These are phyloP conservation scores for Tuberolachnus salignus DNA, from an alignment of 2,888 invertebrate species.

Conservation along the genomic window DNA sequence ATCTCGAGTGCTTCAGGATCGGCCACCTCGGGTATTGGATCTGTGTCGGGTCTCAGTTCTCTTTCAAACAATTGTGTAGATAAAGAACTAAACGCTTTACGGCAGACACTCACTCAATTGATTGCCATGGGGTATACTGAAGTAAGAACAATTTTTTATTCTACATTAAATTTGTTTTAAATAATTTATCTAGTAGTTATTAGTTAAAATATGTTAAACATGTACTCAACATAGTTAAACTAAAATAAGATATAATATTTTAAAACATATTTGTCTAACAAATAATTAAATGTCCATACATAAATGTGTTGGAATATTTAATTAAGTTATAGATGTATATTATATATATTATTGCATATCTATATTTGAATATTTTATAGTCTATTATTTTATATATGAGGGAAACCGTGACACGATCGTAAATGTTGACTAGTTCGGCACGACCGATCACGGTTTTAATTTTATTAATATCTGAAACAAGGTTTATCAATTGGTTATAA, in stretches of 20 bases:
- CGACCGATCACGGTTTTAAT: constrained; percentile 34
- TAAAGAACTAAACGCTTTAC: constrained; percentile 68
- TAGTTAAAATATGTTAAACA: not conserved
- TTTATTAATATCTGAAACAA: not conserved
- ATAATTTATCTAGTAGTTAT: not conserved
- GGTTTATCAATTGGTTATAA: not conserved
- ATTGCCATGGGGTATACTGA: constrained; percentile 77
- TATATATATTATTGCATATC: constrained; percentile 51
- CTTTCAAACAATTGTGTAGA: constrained; percentile 67
- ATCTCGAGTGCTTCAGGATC: constrained; percentile 64
- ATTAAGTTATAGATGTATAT: constrained; percentile 48
- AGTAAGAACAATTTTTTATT: constrained; percentile 64
- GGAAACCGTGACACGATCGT: constrained; percentile 22
- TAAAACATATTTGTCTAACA: not conserved
- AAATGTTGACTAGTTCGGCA: constrained; percentile 16
- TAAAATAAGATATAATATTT: not conserved
- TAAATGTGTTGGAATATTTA: not conserved
- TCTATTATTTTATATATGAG: not conserved
- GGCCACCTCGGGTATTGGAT: constrained; percentile 68
- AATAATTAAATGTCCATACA: not conserved
- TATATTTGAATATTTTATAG: constrained; percentile 31
- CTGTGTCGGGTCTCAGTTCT: constrained; percentile 69
- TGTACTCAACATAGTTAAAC: not conserved
- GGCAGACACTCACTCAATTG: constrained; percentile 72
- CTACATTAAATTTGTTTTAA: not conserved